These are phyloP conservation scores for Riparia riparia DNA, from an alignment of 2,113 vertebrate species.

Conservation along the genomic window DNA sequence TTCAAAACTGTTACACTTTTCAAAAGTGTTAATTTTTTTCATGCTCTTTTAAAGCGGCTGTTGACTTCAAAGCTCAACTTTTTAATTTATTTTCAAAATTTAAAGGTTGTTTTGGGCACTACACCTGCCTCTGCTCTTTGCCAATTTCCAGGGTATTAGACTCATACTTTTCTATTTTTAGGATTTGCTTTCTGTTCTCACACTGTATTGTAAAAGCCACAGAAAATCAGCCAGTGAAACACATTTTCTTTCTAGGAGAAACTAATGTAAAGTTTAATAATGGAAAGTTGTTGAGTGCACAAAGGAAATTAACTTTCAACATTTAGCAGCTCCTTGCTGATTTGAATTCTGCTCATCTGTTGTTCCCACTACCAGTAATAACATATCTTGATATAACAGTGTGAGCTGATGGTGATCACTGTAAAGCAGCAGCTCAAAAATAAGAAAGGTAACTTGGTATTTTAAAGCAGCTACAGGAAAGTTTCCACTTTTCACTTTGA, in stretches of 20 bases:
- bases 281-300: not conserved
- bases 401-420: not conserved
- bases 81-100: not conserved
- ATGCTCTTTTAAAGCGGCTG: not conserved
- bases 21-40: not conserved
- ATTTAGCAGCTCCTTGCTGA: not conserved
- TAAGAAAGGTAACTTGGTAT: not conserved
- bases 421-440: not conserved
- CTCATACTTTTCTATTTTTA: not conserved
- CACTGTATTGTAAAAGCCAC: not conserved
- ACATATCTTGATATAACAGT: fast-evolving
- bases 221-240: not conserved
- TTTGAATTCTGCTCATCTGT: not conserved
- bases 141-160: not conserved
- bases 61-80: not conserved
- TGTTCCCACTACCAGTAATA: not conserved
- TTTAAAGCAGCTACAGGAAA: not conserved
- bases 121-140: not conserved
- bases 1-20: not conserved
- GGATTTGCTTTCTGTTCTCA: not conserved
- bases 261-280: not conserved
- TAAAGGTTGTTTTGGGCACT: not conserved
- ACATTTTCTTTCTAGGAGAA: not conserved
- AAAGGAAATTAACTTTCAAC: not conserved
- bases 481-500: not conserved